These are phyloP conservation scores for Galerucella pusilla DNA, from an alignment of 2,888 invertebrate species.

Conservation along the genomic window DNA sequence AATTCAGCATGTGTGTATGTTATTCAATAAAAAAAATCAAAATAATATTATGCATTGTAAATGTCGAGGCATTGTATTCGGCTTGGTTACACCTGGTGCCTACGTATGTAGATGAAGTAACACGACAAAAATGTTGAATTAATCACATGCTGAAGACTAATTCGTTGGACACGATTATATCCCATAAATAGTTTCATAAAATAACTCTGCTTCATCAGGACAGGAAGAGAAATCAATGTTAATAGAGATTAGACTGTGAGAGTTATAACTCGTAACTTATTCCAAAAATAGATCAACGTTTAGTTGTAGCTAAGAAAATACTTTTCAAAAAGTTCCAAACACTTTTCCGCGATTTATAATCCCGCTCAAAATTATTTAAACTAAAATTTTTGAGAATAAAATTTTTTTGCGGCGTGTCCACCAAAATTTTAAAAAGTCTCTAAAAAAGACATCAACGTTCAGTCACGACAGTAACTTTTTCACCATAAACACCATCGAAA, in stretches of 20 bases:
- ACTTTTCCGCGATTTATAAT: too few relatives aligned
- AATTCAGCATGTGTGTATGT: not conserved
- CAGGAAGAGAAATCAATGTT: too few relatives aligned
- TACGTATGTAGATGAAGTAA: not conserved
- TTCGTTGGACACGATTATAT: too few relatives aligned
- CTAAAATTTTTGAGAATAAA: too few relatives aligned
- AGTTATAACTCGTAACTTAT: too few relatives aligned
- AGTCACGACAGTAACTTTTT: slow-evolving; percentile 30
- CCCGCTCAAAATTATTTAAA: too few relatives aligned
- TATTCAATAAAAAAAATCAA: not conserved
- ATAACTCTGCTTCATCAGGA: too few relatives aligned
- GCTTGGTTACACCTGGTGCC: not conserved
- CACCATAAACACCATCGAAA: not conserved
- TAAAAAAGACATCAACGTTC: slow-evolving; percentile 37
- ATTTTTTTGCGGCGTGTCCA: not conserved
- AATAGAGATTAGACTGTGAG: too few relatives aligned
- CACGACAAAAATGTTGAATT: not conserved
- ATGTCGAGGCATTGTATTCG: not conserved
- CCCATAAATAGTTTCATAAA: too few relatives aligned
- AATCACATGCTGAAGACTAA: not conserved
- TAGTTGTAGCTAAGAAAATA: too few relatives aligned
- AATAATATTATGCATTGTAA: not conserved
- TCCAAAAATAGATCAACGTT: too few relatives aligned
- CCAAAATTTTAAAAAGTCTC: slow-evolving; percentile 14
- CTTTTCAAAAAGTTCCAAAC: too few relatives aligned